Evolutionary conservation across 2,888 invertebrate genomes (phyloP).

Genomic region (Cerceris rybyensis): DNA sequence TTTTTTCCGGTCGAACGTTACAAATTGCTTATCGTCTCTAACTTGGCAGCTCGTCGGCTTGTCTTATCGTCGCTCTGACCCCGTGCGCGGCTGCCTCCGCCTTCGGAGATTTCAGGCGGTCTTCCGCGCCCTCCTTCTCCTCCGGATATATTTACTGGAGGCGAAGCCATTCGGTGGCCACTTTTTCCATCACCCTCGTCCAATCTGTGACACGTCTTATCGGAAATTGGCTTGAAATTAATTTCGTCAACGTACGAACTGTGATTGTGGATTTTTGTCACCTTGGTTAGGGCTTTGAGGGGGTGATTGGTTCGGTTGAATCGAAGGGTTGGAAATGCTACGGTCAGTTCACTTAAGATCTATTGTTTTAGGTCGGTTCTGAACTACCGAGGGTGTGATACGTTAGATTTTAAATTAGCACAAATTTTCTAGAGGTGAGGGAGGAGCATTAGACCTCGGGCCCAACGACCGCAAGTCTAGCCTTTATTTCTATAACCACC

Average conservation of each 20-base stretch:
- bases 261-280: background rate
- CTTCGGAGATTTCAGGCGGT: conserved; percentile 62
- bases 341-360: too few relatives aligned
- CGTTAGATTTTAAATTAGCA: too few relatives aligned
- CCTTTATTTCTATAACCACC: too few relatives aligned
- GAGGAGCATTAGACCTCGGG: too few relatives aligned
- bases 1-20: conserved; percentile 70
- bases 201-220: conserved; percentile 1
- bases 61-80: conserved; percentile 75
- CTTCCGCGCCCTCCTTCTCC: background rate
- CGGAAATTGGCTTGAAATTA: conserved; percentile 37
- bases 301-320: background rate
- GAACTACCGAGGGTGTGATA: too few relatives aligned
- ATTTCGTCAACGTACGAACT: conserved; percentile 1
- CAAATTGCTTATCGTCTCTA: conserved; percentile 80
- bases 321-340: too few relatives aligned
- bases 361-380: too few relatives aligned
- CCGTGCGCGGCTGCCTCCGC: conserved; percentile 39
- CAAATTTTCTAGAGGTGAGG: too few relatives aligned
- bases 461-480: too few relatives aligned
- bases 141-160: background rate
- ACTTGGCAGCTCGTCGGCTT: conserved; percentile 71
- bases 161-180: conserved; percentile 28
- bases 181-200: conserved; percentile 12
- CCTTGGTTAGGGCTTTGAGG: background rate